Conservation (phyloP, 2,888 invertebrate genomes). For the Leucophora obtusa region DNA sequence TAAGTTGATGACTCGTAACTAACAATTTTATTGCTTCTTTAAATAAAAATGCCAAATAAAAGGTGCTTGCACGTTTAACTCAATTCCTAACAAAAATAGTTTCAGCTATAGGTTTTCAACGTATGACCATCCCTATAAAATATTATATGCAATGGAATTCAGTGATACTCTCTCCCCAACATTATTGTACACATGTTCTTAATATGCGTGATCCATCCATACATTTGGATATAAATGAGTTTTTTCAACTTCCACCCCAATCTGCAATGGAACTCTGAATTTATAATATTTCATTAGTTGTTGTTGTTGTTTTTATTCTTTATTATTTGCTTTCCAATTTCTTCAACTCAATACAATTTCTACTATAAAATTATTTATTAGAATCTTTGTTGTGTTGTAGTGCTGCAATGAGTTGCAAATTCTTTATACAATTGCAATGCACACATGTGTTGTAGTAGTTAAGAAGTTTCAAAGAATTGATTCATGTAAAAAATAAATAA, state of each 20-base stretch:
- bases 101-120: neutral
- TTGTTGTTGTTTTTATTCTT: conserved; percentile 21
- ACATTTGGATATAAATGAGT: conserved; percentile 51
- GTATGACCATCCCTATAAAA: neutral
- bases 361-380: conserved; percentile 54
- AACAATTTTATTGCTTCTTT: too few species aligned
- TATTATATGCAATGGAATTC: neutral
- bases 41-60: too few species aligned
- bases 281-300: neutral
- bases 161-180: neutral
- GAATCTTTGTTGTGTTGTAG: conserved; percentile 37
- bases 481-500: neutral
- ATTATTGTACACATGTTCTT: neutral
- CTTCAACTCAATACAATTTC: conserved; percentile 36
- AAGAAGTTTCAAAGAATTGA: neutral
- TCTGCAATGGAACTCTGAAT: neutral
- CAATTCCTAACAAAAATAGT: too few species aligned
- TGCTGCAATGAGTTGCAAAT: conserved; percentile 48
- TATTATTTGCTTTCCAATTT: conserved; percentile 26
- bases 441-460: conserved; percentile 26
- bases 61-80: too few species aligned
- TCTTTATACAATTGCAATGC: conserved; percentile 32
- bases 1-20: too few species aligned
- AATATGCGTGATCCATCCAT: conserved; percentile 15
- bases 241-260: conserved; percentile 61